phyloP scores from a whole-genome alignment of 2,797 vertebrate species.

The Yasuhikotakia modesta region DNA sequence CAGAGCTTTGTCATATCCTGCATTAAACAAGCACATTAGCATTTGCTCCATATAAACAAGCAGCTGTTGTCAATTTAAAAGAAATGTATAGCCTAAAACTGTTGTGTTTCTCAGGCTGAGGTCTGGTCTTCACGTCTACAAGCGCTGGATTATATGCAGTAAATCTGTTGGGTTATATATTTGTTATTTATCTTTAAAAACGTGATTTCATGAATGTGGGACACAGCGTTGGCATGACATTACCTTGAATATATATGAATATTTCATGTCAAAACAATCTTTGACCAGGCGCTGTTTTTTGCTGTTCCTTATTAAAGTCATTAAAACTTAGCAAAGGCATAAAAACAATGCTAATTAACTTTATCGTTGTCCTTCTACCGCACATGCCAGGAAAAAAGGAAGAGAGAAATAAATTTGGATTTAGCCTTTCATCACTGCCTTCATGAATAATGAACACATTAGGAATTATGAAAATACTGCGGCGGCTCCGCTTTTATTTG shows the following conservation, averaged over 20 bases:
- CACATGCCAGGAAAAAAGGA: background rate
- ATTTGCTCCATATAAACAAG: background rate
- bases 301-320: constrained; percentile 29
- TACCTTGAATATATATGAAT: constrained; percentile 30
- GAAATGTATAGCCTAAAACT: background rate
- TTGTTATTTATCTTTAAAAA: background rate
- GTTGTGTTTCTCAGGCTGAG: background rate
- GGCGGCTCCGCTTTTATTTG: constrained; percentile 7
- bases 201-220: background rate
- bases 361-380: constrained; percentile 44
- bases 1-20: background rate
- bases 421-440: constrained; percentile 41
- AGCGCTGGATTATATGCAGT: background rate
- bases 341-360: constrained; percentile 47
- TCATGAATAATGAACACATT: constrained; percentile 45
- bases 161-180: background rate
- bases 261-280: constrained; percentile 30
- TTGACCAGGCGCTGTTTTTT: constrained; percentile 25
- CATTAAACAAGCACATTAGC: background rate
- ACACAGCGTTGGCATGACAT: constrained; percentile 27
- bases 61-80: background rate
- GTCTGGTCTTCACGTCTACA: background rate
- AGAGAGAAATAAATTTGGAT: background rate
- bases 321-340: constrained; percentile 31
- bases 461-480: constrained; percentile 30